Percentiles rank a stretch among this genome's conserved stretches.
These are phyloP conservation scores for Thunnus albacares DNA, from an alignment of 2,797 vertebrate genomes.

Conservation along the genomic window DNA sequence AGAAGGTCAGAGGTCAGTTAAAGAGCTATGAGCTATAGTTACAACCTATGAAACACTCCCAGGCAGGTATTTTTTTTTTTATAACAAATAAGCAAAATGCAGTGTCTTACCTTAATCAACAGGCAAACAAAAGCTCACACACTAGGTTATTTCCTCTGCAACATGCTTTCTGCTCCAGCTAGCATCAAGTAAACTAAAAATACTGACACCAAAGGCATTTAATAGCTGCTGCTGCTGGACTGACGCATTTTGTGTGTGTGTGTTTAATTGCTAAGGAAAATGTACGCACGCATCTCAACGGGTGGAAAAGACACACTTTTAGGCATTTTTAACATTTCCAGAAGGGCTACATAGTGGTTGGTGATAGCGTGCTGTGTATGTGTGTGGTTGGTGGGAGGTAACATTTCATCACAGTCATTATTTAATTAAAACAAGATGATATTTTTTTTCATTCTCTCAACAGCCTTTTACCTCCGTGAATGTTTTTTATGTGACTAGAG, in stretches of 20 bases:
- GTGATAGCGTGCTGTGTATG: background rate
- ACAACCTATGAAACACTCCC: no score
- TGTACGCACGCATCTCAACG: slow-evolving; percentile 34
- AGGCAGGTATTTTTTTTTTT: no score
- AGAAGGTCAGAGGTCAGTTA: slow-evolving; percentile 49
- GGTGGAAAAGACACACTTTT: slow-evolving; percentile 54
- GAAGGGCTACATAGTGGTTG: slow-evolving; percentile 19
- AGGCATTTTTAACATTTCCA: slow-evolving; percentile 32
- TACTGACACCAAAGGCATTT: slow-evolving; percentile 58
- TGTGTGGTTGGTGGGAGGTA: background rate
- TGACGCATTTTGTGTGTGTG: slow-evolving; percentile 39
- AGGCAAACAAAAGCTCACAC: slow-evolving; percentile 62
- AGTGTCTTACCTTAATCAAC: slow-evolving; percentile 59
- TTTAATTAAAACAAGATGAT: background rate
- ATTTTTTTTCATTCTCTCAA: background rate
- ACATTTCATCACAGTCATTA: background rate
- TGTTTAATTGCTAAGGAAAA: slow-evolving; percentile 49
- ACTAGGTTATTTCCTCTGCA: slow-evolving; percentile 51
- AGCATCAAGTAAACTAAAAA: slow-evolving; percentile 61
- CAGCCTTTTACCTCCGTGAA: slow-evolving; percentile 2
- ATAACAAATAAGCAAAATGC: slow-evolving; percentile 8
- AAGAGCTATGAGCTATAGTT: background rate
- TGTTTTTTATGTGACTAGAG: slow-evolving; percentile 18
- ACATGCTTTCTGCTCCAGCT: slow-evolving; percentile 48
- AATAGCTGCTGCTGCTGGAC: slow-evolving; percentile 42